Base-by-base conservation (phyloP, 2,113 vertebrate genomes). In the Gymnarchus niloticus region DNA sequence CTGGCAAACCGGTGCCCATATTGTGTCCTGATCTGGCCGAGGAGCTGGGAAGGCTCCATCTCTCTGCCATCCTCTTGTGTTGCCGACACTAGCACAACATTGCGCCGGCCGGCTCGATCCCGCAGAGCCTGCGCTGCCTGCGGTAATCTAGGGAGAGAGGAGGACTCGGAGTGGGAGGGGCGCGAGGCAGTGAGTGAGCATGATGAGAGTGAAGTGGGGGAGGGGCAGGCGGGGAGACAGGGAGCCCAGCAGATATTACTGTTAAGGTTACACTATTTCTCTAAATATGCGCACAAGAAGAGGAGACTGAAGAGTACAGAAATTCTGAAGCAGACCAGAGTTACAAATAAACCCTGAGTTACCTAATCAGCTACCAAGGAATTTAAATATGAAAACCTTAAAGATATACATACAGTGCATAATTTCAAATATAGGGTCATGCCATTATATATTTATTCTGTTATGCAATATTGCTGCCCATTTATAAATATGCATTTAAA, bases 31-130 rank as follows among this genome's bases (percentile, higher is more conserved):
- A 94, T 95, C 92, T 92, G 94, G 89, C 93, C 89, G 94, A 95
- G 96, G 93, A 96, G 96, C 96, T 92, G 96, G 94, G 95, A 91
- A 91, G 94, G 94, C 91, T 96, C 97, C 98, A 97, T 97, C 94
- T 93, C 95, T 93, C 95, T 96, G 94, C 97, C 97, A 97, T 97
- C 96, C 94, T 97, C 95, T 95, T 92, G 89, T 90, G 65, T 73
- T 61, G 87, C 81, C 10, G 89, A 84, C 46, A 87, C 90, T 90
- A 92, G 91, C 88, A 90, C 85, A 90, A 83, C 91, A 93, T 93
- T 88, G 51, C 90, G 90, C 57, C 91, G 92, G 81, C 37, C 56
- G 86, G 87, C 88, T 87, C 90, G 87, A 89, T 91, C 95, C 95
- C 92, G 95, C 94, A 95, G 93, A 94, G 94, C 91, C 86, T 87